Conservation (phyloP, 2,888 invertebrate genomes). For the Xylota sylvarum region DNA sequence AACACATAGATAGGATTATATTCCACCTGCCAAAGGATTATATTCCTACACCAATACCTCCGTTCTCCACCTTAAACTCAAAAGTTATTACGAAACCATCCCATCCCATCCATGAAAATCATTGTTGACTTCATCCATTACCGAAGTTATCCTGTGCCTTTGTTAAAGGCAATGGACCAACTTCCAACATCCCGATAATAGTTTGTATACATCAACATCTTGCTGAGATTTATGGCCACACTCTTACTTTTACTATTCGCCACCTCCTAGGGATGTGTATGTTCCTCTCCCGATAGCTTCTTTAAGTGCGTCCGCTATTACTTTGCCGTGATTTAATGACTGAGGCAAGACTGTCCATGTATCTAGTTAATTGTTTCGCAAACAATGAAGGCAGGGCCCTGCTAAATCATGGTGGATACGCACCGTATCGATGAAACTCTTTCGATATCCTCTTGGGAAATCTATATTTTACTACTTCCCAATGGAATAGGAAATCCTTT, state of each 20-base stretch:
- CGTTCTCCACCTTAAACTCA: background rate
- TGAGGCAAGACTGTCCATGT: constrained; percentile 43
- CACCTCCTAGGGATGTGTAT: background rate
- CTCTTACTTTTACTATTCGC: constrained; percentile 1
- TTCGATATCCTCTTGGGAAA: constrained; percentile 61
- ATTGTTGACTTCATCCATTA: constrained; percentile 29
- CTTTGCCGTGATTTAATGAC: constrained; percentile 66
- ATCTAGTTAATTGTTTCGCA: constrained; percentile 65
- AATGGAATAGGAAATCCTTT: constrained; percentile 7
- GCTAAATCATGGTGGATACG: constrained; percentile 41
- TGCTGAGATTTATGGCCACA: constrained; percentile 18
- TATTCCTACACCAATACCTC: background rate
- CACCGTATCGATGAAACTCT: constrained; percentile 21
- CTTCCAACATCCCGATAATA: constrained; percentile 18
- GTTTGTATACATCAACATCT: constrained; percentile 33
- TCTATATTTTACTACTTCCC: constrained; percentile 51
- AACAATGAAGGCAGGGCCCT: constrained; percentile 45
- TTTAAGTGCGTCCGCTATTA: constrained; percentile 31
- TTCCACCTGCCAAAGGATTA: background rate
- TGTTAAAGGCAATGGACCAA: background rate
- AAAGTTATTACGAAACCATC: constrained; percentile 1
- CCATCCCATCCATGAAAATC: background rate
- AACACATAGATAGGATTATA: background rate
- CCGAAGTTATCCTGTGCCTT: background rate
- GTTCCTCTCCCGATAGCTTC: background rate